Percentiles rank a stretch among this genome's conserved stretches.
Conservation (phyloP, 2,113 vertebrate genomes). For the Pomatorhinus ruficollis region DNA sequence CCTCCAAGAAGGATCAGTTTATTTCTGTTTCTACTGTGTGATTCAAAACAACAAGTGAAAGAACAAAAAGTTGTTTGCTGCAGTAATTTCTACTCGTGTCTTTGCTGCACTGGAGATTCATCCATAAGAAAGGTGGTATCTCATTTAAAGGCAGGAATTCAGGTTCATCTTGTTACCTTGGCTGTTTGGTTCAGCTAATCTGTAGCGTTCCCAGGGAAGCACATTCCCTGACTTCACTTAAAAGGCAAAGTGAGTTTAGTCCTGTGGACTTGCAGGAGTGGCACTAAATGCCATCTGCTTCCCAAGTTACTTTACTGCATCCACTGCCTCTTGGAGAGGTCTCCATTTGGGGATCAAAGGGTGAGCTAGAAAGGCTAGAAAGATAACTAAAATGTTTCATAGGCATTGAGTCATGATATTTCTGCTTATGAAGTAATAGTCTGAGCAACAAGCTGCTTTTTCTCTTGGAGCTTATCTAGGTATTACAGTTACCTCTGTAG, state of each 20-base stretch:
- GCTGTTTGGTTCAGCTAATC: background rate
- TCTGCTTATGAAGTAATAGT: background rate
- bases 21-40: background rate
- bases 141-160: background rate
- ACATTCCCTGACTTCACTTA: background rate
- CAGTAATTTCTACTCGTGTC: background rate
- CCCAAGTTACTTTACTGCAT: background rate
- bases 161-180: background rate
- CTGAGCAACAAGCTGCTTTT: background rate
- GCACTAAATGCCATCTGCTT: background rate
- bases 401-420: background rate
- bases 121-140: background rate
- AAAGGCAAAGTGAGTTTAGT: background rate
- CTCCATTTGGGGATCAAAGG: rapidly evolving
- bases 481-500: background rate
- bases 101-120: background rate
- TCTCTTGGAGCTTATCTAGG: background rate
- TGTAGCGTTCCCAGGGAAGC: background rate
- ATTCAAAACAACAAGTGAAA: background rate
- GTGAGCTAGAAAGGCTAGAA: background rate
- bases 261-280: background rate
- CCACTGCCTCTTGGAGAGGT: background rate
- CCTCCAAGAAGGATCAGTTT: background rate
- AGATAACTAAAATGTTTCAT: background rate
- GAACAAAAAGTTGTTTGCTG: background rate